Conservation (phyloP, 2,888 invertebrate genomes). For the Eupithecia inturbata region DNA sequence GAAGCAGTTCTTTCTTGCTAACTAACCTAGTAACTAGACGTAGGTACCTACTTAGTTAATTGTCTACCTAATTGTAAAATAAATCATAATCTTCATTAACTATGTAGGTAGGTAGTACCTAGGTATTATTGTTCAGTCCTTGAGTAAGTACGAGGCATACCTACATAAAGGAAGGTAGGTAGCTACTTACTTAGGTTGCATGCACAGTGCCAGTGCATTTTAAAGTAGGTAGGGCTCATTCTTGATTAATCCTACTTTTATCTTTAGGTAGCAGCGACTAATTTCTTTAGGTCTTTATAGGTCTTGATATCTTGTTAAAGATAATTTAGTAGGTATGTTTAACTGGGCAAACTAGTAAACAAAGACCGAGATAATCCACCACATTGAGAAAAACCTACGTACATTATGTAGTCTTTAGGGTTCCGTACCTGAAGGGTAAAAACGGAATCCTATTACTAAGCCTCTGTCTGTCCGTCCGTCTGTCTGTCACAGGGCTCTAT, state of each 20-base stretch:
- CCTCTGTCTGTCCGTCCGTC: too few species aligned
- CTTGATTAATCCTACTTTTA: background rate
- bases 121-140: conserved; percentile 23
- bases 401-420: too few species aligned
- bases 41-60: background rate
- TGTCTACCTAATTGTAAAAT: conserved; percentile 19
- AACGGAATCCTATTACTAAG: too few species aligned
- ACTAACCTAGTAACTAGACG: background rate
- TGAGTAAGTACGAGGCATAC: conserved; percentile 16
- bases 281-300: too few species aligned
- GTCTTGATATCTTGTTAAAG: too few species aligned
- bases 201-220: background rate
- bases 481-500: too few species aligned
- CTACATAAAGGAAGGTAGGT: conserved; percentile 6
- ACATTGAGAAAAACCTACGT: too few species aligned
- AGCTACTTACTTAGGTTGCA: background rate
- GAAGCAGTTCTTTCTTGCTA: background rate
- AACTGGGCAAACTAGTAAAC: too few species aligned
- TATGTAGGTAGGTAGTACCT: conserved; percentile 5
- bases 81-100: conserved; percentile 28
- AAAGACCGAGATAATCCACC: too few species aligned
- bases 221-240: background rate
- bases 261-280: too few species aligned
- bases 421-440: too few species aligned
- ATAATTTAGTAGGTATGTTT: too few species aligned